A percentile compares a stretch with the other conserved stretches of the same genome.
Evolutionary conservation across 2,888 invertebrate species (phyloP).

Genomic region (Cenopis cana): DNA sequence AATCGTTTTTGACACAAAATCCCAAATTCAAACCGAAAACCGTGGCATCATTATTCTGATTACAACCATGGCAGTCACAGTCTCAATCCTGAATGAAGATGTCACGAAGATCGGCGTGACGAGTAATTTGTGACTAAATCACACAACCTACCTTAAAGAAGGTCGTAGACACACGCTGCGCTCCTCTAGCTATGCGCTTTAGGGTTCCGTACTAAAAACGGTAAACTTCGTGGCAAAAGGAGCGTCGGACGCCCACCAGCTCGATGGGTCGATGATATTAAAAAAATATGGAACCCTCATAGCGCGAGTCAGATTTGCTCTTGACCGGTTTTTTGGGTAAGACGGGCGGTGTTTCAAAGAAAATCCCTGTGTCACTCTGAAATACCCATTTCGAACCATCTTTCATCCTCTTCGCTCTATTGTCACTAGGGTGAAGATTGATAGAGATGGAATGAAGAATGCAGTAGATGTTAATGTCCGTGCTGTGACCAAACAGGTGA

Average conservation of each 20-base stretch:
- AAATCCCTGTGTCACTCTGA: neutral
- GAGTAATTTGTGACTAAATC: constrained; percentile 25
- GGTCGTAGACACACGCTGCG: neutral
- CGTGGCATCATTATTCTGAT: constrained; percentile 25
- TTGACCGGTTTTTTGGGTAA: neutral
- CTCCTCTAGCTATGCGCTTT: too few species aligned
- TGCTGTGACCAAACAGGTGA: constrained; percentile 28
- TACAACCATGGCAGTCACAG: constrained; percentile 24
- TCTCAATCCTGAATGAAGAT: constrained; percentile 10
- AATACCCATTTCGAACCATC: neutral
- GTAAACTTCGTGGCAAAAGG: too few species aligned
- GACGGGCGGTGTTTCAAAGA: constrained; percentile 27
- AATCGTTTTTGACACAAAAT: constrained; percentile 9
- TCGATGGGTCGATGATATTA: too few species aligned
- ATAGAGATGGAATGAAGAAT: neutral
- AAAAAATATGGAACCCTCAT: too few species aligned
- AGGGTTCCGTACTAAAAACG: too few species aligned
- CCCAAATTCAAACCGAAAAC: constrained; percentile 12
- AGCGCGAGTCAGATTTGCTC: neutral
- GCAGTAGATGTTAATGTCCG: constrained; percentile 2
- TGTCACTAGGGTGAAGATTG: neutral
- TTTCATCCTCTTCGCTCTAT: neutral
- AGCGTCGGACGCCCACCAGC: too few species aligned
- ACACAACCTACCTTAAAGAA: constrained; percentile 6
- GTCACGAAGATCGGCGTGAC: constrained; percentile 36